Evolutionary conservation across 2,888 invertebrate species (phyloP).

Genomic region (Coecobrya sp.): DNA sequence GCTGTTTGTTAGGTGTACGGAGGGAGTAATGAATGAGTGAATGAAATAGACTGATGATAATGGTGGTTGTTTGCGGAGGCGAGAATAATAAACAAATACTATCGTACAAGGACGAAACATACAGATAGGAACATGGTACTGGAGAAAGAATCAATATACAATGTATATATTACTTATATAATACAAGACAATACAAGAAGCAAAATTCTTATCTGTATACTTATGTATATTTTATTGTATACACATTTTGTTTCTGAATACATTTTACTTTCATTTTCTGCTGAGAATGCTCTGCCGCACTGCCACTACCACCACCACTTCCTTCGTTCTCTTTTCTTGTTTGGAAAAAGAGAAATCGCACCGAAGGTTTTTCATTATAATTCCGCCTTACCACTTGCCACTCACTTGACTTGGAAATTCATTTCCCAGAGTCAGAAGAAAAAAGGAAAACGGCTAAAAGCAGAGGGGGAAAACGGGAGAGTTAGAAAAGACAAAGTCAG

Average conservation of each 20-base stretch:
- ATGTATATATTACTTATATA: too few relatives aligned
- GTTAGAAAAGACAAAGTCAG: slow-evolving; percentile 49
- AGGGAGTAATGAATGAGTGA: slow-evolving; percentile 41
- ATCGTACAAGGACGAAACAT: neutral
- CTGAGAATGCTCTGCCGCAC: neutral
- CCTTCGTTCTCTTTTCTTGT: slow-evolving; percentile 6
- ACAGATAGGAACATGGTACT: neutral
- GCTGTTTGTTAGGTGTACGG: too few relatives aligned
- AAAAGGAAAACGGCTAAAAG: slow-evolving; percentile 18
- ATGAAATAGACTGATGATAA: slow-evolving; percentile 41
- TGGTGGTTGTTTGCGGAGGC: slow-evolving; percentile 6
- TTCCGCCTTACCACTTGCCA: slow-evolving; percentile 70
- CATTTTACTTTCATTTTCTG: neutral
- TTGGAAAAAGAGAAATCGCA: slow-evolving; percentile 18
- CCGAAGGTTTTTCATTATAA: slow-evolving; percentile 60
- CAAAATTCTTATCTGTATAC: too few relatives aligned
- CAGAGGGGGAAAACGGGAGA: slow-evolving; percentile 4
- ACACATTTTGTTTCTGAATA: slow-evolving; percentile 6
- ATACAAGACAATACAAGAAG: too few relatives aligned
- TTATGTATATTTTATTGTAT: neutral
- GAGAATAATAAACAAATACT: neutral
- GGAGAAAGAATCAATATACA: neutral
- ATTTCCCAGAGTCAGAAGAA: slow-evolving; percentile 46
- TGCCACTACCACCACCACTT: neutral
- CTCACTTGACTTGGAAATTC: slow-evolving; percentile 77